Evolutionary conservation across 2,113 vertebrate species (phyloP), one percentile per base, ranked within the genome.

Genomic region (Anser brachyrhynchus): DNA sequence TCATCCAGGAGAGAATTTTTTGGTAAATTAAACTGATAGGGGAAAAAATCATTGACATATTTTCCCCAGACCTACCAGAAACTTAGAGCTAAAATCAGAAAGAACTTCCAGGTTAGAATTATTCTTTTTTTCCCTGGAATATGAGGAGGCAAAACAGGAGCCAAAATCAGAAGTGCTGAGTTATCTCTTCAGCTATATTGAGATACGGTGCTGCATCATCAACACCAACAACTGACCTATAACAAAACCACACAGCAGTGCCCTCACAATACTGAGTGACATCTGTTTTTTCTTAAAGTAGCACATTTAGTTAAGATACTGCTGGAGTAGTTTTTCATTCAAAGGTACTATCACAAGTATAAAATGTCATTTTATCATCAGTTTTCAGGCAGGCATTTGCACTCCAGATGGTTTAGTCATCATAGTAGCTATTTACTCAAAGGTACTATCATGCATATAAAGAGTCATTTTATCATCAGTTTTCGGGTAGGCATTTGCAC

Each of bases 271-370:
- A 11, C 37, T 9, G 37, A 26, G 33, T 18, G 52, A 41, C 1
- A 0, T 5, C 12, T 13, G 1, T 0, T 25, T 49, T 89, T 87
- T 26, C 26, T 55, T 26, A 17, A 66, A 95, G 61, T 2, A 81
- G 10, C 12, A 73, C 39, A 29, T 81, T 91, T 71, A n/a, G 58
- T 80, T 57, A 65, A 91, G 70, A 64, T 72, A 73, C 22, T 78
- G 61, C 52, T 92, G 73, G 93, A 95, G 93, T 35, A 39, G 70
- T 70, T 94, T 12, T 66, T 89, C 87, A 92, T 66, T 87, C 77
- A 72, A 57, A 91, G 69, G 15, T 35, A 64, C 59, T 29, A 61
- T 13, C 39, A 73, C 37, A 84, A 46, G 61, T 3, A 52, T 37
- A 89, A 94, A 89, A 87, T 67, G 61, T 21, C 52, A 77, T 90